Base-by-base conservation (phyloP, 2,797 vertebrate species). In the Alcedo atthis region DNA sequence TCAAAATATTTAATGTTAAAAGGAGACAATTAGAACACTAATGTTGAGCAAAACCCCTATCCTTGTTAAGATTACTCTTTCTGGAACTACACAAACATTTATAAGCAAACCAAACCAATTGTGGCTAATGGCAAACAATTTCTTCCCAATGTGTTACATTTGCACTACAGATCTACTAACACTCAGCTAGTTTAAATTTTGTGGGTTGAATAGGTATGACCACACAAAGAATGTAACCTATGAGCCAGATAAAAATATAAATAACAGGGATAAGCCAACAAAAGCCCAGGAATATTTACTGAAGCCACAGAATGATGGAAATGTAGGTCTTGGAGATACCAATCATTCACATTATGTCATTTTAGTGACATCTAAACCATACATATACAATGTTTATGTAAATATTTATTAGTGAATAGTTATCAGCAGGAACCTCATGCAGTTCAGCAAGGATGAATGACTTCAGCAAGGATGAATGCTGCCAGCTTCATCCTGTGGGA, bases 1-100 rank as follows among this genome's bases (percentile, higher is more conserved):
- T 69, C 30, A 84, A 78, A 81, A 87, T 51, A 81, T 15, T 43
- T 35, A 53, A 87, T 24, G n/a, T 33, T 73, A 79, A 22, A 90
- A 67, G 19, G 26, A 74, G 35, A 68, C 51, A 92, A 84, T 64
- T 16, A 85, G 25, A 35, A 80, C 16, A 69, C 8, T 53, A 24
- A n/a, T 63, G 14, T 40, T 71, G 53, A 81, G 12, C 1, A 2
- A 92, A 96, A 85, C n/a, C 15, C 9, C 57, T 62, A 30, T 1
- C 40, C 42, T 45, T 92, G 59, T 70, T 63, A 81, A 12, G 6
- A 67, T 45, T 14, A 77, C 21, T 81, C 4, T 1, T 35, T 40
- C 32, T 79, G 32, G 21, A 77, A 40, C 33, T 76, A 26, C 6
- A 81, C 30, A 92, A 84, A 82, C 16, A 8, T 85, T 76, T 73